phyloP scores from a whole-genome alignment of 2,113 vertebrate species.

The Arizona elegans region DNA sequence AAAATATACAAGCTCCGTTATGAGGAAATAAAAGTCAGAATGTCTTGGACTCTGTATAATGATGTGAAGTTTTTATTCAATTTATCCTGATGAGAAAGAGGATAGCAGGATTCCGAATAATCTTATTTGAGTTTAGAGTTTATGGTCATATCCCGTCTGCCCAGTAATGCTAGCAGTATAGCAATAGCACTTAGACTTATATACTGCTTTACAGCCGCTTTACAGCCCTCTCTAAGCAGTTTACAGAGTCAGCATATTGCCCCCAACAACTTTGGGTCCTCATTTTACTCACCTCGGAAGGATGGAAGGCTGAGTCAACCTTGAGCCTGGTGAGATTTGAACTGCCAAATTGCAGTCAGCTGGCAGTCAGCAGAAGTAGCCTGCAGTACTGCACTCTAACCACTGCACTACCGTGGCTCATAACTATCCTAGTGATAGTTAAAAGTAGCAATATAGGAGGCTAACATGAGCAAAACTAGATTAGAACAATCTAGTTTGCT shows the following conservation, averaged over 20 bases:
- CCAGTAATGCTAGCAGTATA: not conserved
- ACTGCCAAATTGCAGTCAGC: too few species aligned
- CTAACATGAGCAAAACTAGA: not conserved
- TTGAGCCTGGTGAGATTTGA: too few species aligned
- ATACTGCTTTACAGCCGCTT: too few species aligned
- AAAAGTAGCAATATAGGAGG: not conserved
- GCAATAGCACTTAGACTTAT: too few species aligned
- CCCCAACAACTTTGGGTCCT: too few species aligned
- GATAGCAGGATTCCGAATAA: not conserved
- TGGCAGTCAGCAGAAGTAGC: too few species aligned
- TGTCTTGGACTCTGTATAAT: not conserved
- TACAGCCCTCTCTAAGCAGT: too few species aligned
- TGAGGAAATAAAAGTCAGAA: slow-evolving; percentile 17
- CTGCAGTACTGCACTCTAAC: too few species aligned
- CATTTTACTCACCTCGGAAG: too few species aligned
- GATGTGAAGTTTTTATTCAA: not conserved
- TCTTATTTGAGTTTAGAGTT: not conserved
- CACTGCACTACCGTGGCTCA: too few species aligned
- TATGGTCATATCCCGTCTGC: not conserved
- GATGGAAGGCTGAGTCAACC: too few species aligned
- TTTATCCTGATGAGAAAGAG: not conserved
- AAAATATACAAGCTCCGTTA: slow-evolving; percentile 18
- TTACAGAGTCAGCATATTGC: too few species aligned
- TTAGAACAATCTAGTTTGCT: not conserved
- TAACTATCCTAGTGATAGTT: not conserved